phyloP scores from a whole-genome alignment of 2,888 invertebrate genomes.

The Drosophila nr. perissopoda region DNA sequence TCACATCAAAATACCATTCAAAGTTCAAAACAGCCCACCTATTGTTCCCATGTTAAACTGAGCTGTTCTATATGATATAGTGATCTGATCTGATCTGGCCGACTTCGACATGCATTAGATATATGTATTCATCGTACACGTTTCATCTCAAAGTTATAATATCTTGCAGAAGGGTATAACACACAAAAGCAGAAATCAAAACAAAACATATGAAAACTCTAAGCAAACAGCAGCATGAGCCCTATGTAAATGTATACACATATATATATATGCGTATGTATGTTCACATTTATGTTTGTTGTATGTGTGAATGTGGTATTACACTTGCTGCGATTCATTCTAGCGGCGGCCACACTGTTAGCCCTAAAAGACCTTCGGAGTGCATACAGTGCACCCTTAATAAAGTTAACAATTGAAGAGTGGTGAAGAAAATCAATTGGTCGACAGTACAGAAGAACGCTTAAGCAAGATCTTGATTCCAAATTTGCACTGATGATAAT shows the following conservation, averaged over 20 bases:
- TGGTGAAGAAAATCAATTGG: neutral
- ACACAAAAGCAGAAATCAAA: constrained; percentile 27
- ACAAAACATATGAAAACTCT: constrained; percentile 31
- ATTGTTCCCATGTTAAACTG: neutral
- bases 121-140: neutral
- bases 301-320: neutral
- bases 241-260: neutral
- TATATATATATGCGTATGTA: neutral
- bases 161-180: neutral
- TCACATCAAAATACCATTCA: neutral
- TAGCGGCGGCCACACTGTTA: constrained; percentile 13
- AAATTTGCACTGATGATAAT: neutral
- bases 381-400: constrained; percentile 17
- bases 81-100: neutral
- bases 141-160: neutral
- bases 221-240: constrained; percentile 38
- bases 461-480: neutral
- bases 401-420: neutral
- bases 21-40: neutral
- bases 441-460: neutral
- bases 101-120: neutral
- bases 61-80: neutral
- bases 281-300: neutral
- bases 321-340: constrained; percentile 37
- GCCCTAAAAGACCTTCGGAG: constrained; percentile 23